Evolutionary conservation across 2,888 invertebrate genomes (phyloP), one percentile per base, ranked within the genome.

Genomic region (Chrysina gloriosa): DNA sequence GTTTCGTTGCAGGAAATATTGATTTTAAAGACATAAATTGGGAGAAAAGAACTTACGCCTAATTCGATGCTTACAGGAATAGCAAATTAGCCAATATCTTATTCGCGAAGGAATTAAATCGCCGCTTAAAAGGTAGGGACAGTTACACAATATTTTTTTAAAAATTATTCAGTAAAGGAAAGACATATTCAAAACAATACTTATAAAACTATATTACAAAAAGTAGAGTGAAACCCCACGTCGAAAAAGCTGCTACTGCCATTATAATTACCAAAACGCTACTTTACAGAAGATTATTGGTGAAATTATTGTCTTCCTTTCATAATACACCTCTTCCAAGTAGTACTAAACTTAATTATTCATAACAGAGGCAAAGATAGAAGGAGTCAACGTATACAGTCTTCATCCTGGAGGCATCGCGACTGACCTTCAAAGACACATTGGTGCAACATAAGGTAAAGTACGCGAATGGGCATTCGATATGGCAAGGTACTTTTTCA

Each of bases 81-180:
- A 94, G 93, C 79, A 94, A 95, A 85, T 81, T 93, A 63, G 92
- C 93, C 0, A 94, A 94, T 78, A 81, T 94, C 45, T 79, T 95
- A 45, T 94, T 94, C 76, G 87, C 91, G 0, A 87, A 84, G 73
- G 90, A 91, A 78, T 83, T 95, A 29, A 86, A 89, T 0, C 85
- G 85, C 65, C 85, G 88, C 78, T 67, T 83, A 14, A 68, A 76
- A 72, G 80, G 47, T 56, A 58, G 11, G 27, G n/a, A 50, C 4
- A n/a, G n/a, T n/a, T n/a, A 31, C 48, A 2, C 9, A 39, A 48
- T 25, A 25, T 11, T 5, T 27, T 11, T 3, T 27, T 50, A 27
- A 3, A 1, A 27, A 39, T 39, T 7, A 31, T 31, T 31, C n/a
- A 31, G 7, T n/a, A n/a, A n/a, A n/a, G n/a, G n/a, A n/a, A n/a